Percentiles rank a stretch among this genome's conserved stretches.
Conservation (phyloP, 2,888 invertebrate genomes). For the Baronia brevicornis region DNA sequence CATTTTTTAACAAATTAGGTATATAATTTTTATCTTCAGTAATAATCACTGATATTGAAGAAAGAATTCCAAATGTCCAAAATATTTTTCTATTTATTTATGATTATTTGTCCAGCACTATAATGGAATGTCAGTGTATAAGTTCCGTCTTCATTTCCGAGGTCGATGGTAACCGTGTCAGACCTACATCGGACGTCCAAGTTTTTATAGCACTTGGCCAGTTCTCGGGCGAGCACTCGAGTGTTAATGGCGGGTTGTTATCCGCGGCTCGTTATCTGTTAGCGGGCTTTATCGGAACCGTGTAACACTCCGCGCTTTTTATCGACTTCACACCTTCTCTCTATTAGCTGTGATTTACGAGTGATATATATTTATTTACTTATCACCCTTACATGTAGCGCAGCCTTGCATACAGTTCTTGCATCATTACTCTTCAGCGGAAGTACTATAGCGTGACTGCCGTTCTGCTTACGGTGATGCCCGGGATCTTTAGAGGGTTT, state of each 20-base stretch:
- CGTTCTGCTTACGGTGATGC: too few species aligned
- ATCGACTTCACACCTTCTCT: conserved; percentile 1
- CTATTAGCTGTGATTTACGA: conserved; percentile 2
- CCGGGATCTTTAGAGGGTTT: too few species aligned
- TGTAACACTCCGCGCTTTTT: conserved; percentile 10
- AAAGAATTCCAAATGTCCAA: too few species aligned
- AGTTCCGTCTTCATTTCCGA: conserved; percentile 5
- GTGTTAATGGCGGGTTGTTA: conserved; percentile 14
- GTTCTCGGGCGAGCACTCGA: conserved; percentile 13
- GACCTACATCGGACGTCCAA: conserved; percentile 12
- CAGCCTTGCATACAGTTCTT: background rate
- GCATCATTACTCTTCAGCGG: too few species aligned
- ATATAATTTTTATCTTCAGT: too few species aligned
- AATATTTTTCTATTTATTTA: too few species aligned
- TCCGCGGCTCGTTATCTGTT: conserved; percentile 13
- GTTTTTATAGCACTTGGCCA: conserved; percentile 21
- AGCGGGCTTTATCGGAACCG: conserved; percentile 7
- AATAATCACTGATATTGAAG: too few species aligned
- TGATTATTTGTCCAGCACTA: too few species aligned
- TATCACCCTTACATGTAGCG: background rate
- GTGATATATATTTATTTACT: background rate
- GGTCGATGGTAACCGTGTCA: conserved; percentile 9
- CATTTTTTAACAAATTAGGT: too few species aligned
- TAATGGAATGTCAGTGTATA: conserved; percentile 4
- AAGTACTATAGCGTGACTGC: too few species aligned